Percentiles rank a stretch among this genome's conserved stretches.
phyloP scores from a whole-genome alignment of 2,888 invertebrate species.

The Pediacus dermestoides region DNA sequence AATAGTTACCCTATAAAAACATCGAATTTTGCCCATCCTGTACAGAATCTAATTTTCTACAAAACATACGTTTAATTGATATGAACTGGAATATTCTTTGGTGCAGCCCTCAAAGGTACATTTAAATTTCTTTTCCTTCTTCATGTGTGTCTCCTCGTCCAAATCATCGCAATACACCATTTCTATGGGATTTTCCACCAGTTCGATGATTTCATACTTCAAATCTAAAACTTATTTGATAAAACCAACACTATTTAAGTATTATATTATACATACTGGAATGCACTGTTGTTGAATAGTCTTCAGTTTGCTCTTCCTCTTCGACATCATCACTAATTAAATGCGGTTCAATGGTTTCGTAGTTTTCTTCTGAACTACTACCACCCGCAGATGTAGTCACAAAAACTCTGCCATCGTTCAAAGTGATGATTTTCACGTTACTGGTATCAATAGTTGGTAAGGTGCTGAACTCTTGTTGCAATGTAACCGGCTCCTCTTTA shows the following conservation, averaged over 20 bases:
- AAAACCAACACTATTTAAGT: too few relatives aligned
- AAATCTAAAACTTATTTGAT: too few relatives aligned
- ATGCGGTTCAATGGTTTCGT: background rate
- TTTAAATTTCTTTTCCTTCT: slow-evolving; percentile 3
- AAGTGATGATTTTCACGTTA: background rate
- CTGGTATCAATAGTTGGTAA: background rate
- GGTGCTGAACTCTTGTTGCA: background rate
- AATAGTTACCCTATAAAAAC: too few relatives aligned
- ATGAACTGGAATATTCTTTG: background rate
- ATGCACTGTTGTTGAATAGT: background rate
- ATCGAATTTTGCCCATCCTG: too few relatives aligned
- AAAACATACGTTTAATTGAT: slow-evolving; percentile 1
- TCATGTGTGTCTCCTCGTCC: background rate
- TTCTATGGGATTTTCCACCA: slow-evolving; percentile 1
- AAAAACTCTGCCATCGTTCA: background rate
- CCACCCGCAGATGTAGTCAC: background rate
- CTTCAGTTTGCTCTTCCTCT: background rate
- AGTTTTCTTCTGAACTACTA: background rate
- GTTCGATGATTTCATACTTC: background rate
- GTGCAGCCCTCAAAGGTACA: slow-evolving; percentile 2
- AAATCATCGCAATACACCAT: background rate
- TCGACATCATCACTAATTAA: background rate
- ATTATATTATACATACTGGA: too few relatives aligned
- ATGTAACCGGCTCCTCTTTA: too few relatives aligned
- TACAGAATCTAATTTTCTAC: too few relatives aligned